Base-by-base conservation (phyloP, 2,797 vertebrate species). In the Danio choprae region DNA sequence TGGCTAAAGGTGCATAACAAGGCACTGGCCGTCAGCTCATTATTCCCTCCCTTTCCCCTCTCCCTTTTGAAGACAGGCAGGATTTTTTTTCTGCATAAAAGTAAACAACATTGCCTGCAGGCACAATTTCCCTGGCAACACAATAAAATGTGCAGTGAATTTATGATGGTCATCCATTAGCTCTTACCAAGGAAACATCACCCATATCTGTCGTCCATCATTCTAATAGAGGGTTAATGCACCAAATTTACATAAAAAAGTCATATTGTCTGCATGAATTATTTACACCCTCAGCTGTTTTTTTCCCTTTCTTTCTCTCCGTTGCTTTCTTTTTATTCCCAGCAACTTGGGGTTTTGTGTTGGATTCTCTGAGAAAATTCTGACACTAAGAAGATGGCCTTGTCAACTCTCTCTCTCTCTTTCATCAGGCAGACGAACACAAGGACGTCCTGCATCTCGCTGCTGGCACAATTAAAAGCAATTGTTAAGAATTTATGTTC, bases 141-240 rank as follows among this genome's bases (percentile, higher is more conserved):
- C 97, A 99, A 99, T 99, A 99, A 99, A 99, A 99, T 99, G 97
- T 99, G 97, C 97, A 95, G 96, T 96, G 98, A 96, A 98, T 99
- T 99, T 99, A 99, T 99, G 97, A 97, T 94, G 96, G 96, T 96
- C 96, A 98, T 99, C 97, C 97, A 99, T 98, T 99, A 98, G 97
- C 96, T 97, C 96, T 97, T 98, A 99, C 96, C 97, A 98, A 98
- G 97, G 97, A 97, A 98, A 97, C 95, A 96, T 98, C 96, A 97
- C 95, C 97, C 96, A 95, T 98, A 98, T 98, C 97, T 98, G 97
- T 98, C 97, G 97, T 99, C 97, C 98, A 99, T 99, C 98, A 99
- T 98, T 98, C 98, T 99, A 99, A 99, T 98, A 98, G 97, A 99
- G 97, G 97, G 98, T 99, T 99, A 99, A 99, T 99, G 98, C 96